Percentiles rank a stretch among this genome's conserved stretches.
phyloP scores from a whole-genome alignment of 1,140 invertebrate genomes.

The Sarcophaga peregrina region DNA sequence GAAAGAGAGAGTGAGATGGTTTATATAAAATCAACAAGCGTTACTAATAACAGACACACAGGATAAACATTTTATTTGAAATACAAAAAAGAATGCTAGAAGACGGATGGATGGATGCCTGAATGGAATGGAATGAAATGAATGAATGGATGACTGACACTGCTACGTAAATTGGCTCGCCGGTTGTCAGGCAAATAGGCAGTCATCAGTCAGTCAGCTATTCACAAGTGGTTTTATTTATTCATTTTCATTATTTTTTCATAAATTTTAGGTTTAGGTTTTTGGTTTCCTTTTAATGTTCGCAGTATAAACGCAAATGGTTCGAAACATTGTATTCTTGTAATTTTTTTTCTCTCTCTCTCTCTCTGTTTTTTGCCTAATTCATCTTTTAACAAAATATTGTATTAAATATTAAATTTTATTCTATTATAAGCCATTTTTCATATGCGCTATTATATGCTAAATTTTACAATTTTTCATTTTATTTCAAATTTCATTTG shows the following conservation, averaged over 20 bases:
- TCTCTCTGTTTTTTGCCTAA: no score
- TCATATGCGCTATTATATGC: no score
- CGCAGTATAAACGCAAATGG: no score
- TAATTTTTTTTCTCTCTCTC: no score
- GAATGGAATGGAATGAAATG: no score
- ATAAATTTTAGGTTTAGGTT: background rate
- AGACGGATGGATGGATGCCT: background rate
- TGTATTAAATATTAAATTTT: no score
- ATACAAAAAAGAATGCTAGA: background rate
- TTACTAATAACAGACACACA: constrained; percentile 15
- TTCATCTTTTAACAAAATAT: no score
- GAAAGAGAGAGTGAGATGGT: background rate
- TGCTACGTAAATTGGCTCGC: background rate
- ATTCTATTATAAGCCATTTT: no score
- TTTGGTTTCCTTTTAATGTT: no score
- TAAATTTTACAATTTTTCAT: no score
- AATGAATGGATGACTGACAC: background rate
- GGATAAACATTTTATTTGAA: background rate
- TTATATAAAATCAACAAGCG: constrained; percentile 15
- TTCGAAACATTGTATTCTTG: no score
- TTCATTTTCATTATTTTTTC: background rate
- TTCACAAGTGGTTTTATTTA: constrained; percentile 10
- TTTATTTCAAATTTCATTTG: no score
- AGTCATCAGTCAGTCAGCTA: background rate
- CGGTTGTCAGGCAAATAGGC: background rate